Percentiles rank a stretch among this genome's conserved stretches.
phyloP scores from a whole-genome alignment of 2,113 vertebrate genomes.

The Emydocephalus ijimae region DNA sequence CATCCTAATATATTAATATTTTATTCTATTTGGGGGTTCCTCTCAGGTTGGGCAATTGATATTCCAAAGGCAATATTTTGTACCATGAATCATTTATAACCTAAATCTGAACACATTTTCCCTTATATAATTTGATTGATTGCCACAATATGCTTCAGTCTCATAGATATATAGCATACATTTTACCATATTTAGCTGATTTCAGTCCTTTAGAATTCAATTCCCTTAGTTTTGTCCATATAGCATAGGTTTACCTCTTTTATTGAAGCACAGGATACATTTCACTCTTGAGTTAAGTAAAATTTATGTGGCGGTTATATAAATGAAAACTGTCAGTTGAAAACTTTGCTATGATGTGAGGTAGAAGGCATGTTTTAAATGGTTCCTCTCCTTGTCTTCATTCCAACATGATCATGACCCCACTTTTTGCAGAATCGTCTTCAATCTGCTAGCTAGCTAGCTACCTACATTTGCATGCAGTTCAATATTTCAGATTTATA shows the following conservation, averaged over 20 bases:
- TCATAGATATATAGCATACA: not conserved
- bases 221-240: not conserved
- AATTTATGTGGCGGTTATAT: slow-evolving; percentile 34
- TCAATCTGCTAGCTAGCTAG: not conserved
- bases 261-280: slow-evolving; percentile 20
- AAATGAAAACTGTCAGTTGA: slow-evolving; percentile 33
- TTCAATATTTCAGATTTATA: not conserved
- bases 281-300: slow-evolving; percentile 26
- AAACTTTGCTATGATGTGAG: slow-evolving; percentile 14
- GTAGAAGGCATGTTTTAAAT: slow-evolving; percentile 14
- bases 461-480: not conserved
- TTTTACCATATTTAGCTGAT: slow-evolving; percentile 33
- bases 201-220: slow-evolving; percentile 40
- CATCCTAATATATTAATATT: not conserved
- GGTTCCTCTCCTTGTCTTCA: not conserved
- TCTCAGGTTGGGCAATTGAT: not conserved
- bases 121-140: slow-evolving; percentile 24
- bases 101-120: not conserved
- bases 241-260: slow-evolving; percentile 6
- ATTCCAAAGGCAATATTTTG: slow-evolving; percentile 23
- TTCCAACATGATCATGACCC: not conserved
- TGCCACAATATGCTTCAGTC: slow-evolving; percentile 3
- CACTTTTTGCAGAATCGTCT: not conserved
- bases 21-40: slow-evolving; percentile 17
- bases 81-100: slow-evolving; percentile 13